Percentiles rank a stretch among this genome's conserved stretches.
These are phyloP conservation scores for Cliona cf. orientalis DNA, from an alignment of 37 sponge, comb jelly and placozoan genomes.

Conservation along the genomic window DNA sequence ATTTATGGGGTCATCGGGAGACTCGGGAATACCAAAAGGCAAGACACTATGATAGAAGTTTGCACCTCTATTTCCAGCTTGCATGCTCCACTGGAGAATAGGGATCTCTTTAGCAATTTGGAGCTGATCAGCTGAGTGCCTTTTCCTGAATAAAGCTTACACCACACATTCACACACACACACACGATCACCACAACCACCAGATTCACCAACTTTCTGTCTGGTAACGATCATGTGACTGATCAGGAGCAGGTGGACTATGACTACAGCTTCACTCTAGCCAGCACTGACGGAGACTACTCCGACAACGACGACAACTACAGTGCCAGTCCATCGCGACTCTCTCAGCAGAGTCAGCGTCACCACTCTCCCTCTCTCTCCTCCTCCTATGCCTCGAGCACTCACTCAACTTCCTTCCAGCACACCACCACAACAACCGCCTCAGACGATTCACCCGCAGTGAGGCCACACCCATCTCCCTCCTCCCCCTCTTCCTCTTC, in stretches of 20 bases:
- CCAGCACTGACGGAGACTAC: conserved; percentile 6
- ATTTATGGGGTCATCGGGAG: not conserved
- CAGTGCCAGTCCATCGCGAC: not conserved
- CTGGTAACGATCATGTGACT: conserved; percentile 59
- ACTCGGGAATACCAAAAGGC: conserved; percentile 57
- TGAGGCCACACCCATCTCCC: not conserved
- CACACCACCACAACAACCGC: not conserved
- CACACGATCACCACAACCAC: not conserved
- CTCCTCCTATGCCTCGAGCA: not conserved
- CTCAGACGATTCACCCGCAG: not conserved
- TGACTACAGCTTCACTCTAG: conserved; percentile 28
- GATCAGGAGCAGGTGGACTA: conserved; percentile 42
- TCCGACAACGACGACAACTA: not conserved
- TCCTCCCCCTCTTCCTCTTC: not conserved
- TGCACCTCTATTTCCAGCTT: too few species aligned
- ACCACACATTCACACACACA: not conserved
- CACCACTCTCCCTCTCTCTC: not conserved
- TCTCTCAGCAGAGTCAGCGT: not conserved
- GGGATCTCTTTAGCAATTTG: not conserved
- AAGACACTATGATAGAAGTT: too few species aligned
- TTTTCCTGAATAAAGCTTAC: too few species aligned
- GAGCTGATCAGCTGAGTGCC: too few species aligned
- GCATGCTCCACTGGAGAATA: not conserved
- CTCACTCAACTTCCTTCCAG: not conserved
- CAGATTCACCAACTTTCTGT: conserved; percentile 69